phyloP scores from a whole-genome alignment of 2,888 invertebrate species.

The Morpho helenor region DNA sequence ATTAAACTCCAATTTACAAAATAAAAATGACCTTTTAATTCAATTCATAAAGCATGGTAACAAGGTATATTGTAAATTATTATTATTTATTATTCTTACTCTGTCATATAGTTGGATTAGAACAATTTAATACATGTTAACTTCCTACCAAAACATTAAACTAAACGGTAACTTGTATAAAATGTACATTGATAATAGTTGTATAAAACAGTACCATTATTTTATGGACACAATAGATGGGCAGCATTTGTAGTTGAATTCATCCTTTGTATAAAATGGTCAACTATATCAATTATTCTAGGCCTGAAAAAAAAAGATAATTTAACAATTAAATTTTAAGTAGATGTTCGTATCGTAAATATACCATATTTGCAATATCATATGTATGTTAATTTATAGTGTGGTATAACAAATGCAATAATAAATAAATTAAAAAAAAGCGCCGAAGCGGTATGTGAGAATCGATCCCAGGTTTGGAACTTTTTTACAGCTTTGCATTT shows the following conservation, averaged over 20 bases:
- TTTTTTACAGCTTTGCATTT: no score
- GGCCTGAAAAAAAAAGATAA: slow-evolving; percentile 54
- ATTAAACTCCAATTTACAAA: slow-evolving; percentile 64
- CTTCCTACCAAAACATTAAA: slow-evolving; percentile 70
- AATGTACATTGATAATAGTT: slow-evolving; percentile 60
- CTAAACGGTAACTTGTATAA: slow-evolving; percentile 78
- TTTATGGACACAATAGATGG: slow-evolving; percentile 47
- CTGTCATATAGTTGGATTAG: slow-evolving; percentile 64
- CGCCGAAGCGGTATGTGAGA: no score
- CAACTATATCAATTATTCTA: slow-evolving; percentile 63
- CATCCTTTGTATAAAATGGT: slow-evolving; percentile 61
- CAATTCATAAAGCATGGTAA: slow-evolving; percentile 77
- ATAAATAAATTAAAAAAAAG: no score
- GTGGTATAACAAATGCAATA: no score
- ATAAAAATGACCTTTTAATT: slow-evolving; percentile 78
- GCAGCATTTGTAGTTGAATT: slow-evolving; percentile 61
- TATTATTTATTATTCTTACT: slow-evolving; percentile 52
- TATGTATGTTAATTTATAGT: no score
- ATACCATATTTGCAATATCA: no score
- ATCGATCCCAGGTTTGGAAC: no score
- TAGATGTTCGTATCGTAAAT: no score
- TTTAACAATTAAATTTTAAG: background rate
- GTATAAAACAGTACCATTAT: slow-evolving; percentile 74
- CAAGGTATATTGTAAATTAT: slow-evolving; percentile 71
- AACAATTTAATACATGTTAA: slow-evolving; percentile 67